Base-by-base conservation (phyloP, 1,140 invertebrate genomes). In the Gonioctena quinquepunctata region DNA sequence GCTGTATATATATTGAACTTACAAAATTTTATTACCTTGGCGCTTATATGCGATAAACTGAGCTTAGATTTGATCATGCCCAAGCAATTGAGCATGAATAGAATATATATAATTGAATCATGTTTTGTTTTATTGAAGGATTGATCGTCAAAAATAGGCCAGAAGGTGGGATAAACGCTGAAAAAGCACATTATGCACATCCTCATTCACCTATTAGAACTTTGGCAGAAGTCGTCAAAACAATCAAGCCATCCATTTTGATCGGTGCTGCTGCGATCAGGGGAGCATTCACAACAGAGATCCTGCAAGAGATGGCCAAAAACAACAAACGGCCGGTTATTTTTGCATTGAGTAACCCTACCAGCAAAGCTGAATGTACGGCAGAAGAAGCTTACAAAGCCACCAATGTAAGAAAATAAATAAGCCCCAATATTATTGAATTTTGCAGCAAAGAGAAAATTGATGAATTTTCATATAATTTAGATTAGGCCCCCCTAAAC, bases 301-400 rank as follows among this genome's bases (percentile, higher is more conserved):
- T 99, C 76, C 85, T 99, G 4, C 83, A 89, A 70, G 87, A 89
- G 75, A 97, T 99, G 95, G 93, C 86, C 2, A 85, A 84, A 18
- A 87, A 90, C 77, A 94, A 94, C 79, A 85, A 90, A 13, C 84
- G 85, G 27, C 96, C 96, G 0, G 89, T 98, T 42, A 95, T 99
- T 68, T 99, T 99, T 84, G 96, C 97, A 13, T 86, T 99, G 1
- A 98, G 96, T 77, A 99, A 99, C 86, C 97, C 97, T 49, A 99
- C 97, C 8, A 91, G 89, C 81, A 97, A 97, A 85, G 96, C 97
- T 2, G 97, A 99, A 84, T 98, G 96, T 80, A 99, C 97, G n/a
- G 97, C 97, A 18, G 94, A 96, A 83, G 88, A 96, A 79, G 96
- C 96, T 1, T 98, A 97, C 80, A 89, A 83, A 42, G 82, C 91